phyloP scores from a whole-genome alignment of 2,113 vertebrate species.

The Dinomys branickii region DNA sequence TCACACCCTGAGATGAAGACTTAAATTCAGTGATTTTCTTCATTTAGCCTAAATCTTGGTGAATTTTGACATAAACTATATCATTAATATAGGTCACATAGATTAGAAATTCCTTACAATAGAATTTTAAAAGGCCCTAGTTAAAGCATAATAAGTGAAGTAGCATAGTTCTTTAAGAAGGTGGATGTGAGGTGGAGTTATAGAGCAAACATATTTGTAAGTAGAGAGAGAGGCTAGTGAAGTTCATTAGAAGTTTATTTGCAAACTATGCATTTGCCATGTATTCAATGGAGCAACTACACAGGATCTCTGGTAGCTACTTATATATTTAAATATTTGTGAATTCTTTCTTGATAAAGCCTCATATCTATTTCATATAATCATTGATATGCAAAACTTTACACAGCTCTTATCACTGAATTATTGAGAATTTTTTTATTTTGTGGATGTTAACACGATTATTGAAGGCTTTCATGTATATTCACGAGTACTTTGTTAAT shows the following conservation, averaged over 20 bases:
- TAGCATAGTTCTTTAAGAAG: conserved; percentile 5
- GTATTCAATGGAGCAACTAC: background rate
- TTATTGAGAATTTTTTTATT: conserved; percentile 41
- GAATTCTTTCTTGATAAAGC: background rate
- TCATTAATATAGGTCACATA: background rate
- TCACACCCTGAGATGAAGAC: background rate
- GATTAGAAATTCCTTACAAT: background rate
- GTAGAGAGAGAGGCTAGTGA: background rate
- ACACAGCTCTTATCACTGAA: background rate
- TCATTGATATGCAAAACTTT: background rate
- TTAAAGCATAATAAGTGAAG: background rate
- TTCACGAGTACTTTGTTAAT: background rate
- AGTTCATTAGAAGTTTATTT: background rate
- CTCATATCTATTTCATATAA: background rate
- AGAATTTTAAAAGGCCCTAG: background rate
- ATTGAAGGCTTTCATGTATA: background rate
- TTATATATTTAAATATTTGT: background rate
- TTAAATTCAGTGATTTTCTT: background rate
- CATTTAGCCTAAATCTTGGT: conserved; percentile 11
- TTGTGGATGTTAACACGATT: background rate
- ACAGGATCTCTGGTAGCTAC: background rate
- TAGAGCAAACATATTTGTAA: background rate
- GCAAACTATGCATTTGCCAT: background rate
- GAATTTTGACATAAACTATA: background rate
- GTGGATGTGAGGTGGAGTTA: background rate